Evolutionary conservation across 1,140 invertebrate genomes (phyloP).

Genomic region (Drosophila persimilis): DNA sequence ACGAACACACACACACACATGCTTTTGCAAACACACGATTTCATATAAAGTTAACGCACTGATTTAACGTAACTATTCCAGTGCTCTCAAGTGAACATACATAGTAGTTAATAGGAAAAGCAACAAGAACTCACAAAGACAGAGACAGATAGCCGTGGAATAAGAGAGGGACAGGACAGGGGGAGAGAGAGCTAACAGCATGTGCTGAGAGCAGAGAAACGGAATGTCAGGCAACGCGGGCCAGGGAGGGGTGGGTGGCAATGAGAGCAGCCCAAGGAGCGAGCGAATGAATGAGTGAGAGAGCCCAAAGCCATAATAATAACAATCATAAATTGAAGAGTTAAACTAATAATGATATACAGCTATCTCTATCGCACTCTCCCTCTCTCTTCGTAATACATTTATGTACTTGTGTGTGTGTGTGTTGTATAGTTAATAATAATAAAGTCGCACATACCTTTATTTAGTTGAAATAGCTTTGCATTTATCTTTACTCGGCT

Average conservation of each 20-base stretch:
- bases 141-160: slow-evolving; percentile 4
- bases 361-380: slow-evolving; percentile 12
- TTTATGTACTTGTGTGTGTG: slow-evolving; percentile 20
- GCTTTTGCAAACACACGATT: slow-evolving; percentile 37
- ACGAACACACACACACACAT: slow-evolving; percentile 7
- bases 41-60: slow-evolving; percentile 57
- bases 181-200: background rate
- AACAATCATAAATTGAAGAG: slow-evolving; percentile 81
- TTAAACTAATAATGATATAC: slow-evolving; percentile 78
- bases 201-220: slow-evolving; percentile 1
- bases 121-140: slow-evolving; percentile 48
- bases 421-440: slow-evolving; percentile 47
- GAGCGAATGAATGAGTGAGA: slow-evolving; percentile 26
- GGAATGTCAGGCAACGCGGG: slow-evolving; percentile 12
- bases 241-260: slow-evolving; percentile 11
- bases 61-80: slow-evolving; percentile 78
- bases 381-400: slow-evolving; percentile 36
- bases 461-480: slow-evolving; percentile 79
- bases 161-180: slow-evolving; percentile 33
- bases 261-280: slow-evolving; percentile 27
- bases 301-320: slow-evolving; percentile 56
- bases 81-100: slow-evolving; percentile 56
- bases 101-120: slow-evolving; percentile 61
- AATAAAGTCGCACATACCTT: slow-evolving; percentile 72
- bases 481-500: slow-evolving; percentile 66